A percentile compares a stretch with the other conserved stretches of the same genome.
These are phyloP conservation scores for Stictocephala bisonia DNA, from an alignment of 2,888 invertebrate species.

Conservation along the genomic window DNA sequence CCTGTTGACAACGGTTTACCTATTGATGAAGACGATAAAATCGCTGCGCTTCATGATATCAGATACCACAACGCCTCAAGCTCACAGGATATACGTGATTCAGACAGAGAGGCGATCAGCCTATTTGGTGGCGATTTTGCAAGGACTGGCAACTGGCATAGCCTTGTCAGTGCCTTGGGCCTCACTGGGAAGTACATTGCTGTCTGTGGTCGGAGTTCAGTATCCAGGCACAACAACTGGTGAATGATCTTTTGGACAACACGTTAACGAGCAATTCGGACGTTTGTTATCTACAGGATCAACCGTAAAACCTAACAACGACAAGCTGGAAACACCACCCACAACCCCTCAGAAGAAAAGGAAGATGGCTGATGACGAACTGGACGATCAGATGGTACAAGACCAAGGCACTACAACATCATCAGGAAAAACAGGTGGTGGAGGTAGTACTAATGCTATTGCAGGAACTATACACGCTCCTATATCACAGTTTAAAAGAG, in stretches of 20 bases:
- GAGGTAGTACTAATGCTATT: neutral
- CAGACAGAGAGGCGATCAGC: neutral
- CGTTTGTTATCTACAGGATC: too few relatives aligned
- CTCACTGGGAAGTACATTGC: neutral
- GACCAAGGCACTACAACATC: neutral
- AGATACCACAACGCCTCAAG: neutral
- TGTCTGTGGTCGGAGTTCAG: too few relatives aligned
- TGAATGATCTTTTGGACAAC: too few relatives aligned
- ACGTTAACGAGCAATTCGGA: too few relatives aligned
- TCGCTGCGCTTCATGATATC: slow-evolving; percentile 24
- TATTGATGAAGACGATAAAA: slow-evolving; percentile 37
- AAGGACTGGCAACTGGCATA: slow-evolving; percentile 35
- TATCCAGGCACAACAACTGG: slow-evolving; percentile 29
- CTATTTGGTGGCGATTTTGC: slow-evolving; percentile 10
- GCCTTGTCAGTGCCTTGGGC: slow-evolving; percentile 1
- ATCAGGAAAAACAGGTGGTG: neutral
- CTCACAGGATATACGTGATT: slow-evolving; percentile 15
- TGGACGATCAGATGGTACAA: too few relatives aligned
- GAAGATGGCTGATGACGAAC: too few relatives aligned
- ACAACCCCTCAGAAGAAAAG: too few relatives aligned
- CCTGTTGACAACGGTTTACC: slow-evolving; percentile 10
- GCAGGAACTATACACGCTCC: neutral
- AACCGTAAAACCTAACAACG: too few relatives aligned
- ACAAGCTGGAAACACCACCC: too few relatives aligned
- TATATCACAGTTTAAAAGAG: neutral